Conservation (phyloP, 2,113 vertebrate genomes). For the Perccottus glenii region DNA sequence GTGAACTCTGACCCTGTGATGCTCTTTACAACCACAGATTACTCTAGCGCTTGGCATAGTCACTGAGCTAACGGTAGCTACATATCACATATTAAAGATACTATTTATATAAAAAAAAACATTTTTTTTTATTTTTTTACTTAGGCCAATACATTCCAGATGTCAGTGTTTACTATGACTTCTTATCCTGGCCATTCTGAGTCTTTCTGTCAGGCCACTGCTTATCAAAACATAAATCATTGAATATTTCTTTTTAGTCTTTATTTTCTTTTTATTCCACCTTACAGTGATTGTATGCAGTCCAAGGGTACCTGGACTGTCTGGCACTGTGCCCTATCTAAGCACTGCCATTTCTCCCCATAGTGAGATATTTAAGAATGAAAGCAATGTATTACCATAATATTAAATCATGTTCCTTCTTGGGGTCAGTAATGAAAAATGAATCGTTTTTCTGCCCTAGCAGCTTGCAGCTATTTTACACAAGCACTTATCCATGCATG, state of each 20-base stretch:
- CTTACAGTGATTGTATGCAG: background rate
- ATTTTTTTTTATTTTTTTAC: too few relatives aligned
- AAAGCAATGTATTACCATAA: constrained; percentile 56
- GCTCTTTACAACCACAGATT: too few relatives aligned
- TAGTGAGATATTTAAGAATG: constrained; percentile 52
- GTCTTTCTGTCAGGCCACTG: background rate
- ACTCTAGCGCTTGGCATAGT: too few relatives aligned
- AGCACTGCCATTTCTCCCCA: constrained; percentile 17
- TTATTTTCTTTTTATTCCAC: too few relatives aligned
- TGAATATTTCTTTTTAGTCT: background rate
- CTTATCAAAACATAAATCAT: constrained; percentile 5
- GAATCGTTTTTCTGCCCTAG: constrained; percentile 20
- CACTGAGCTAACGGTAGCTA: too few relatives aligned
- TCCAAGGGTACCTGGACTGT: constrained; percentile 11
- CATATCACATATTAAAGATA: too few relatives aligned
- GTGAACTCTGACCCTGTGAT: too few relatives aligned
- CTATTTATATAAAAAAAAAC: too few relatives aligned
- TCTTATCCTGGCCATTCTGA: background rate
- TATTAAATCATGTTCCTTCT: constrained; percentile 60
- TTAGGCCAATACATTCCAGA: constrained; percentile 1
- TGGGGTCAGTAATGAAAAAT: constrained; percentile 58
- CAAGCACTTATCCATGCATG: constrained; percentile 7
- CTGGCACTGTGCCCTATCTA: constrained; percentile 9
- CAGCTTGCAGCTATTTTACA: constrained; percentile 1
- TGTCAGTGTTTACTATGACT: background rate